phyloP scores from a whole-genome alignment of 2,113 vertebrate species.

The Bos indicus region DNA sequence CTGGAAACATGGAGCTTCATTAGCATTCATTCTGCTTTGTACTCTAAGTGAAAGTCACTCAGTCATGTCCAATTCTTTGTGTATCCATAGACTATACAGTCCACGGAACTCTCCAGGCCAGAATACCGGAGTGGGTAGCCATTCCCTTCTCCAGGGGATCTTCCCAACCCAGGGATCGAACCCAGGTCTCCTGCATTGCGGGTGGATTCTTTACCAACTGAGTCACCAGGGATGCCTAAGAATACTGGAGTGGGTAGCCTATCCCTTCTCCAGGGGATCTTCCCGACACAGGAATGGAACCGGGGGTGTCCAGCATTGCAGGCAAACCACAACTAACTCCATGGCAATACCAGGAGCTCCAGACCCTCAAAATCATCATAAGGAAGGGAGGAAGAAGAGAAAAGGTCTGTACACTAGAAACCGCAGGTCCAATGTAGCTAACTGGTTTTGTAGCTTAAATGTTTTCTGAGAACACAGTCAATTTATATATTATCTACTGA shows the following conservation, averaged over 20 bases:
- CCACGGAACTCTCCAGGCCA: not conserved
- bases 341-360: not conserved
- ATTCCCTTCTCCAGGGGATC: not conserved
- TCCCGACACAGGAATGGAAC: not conserved
- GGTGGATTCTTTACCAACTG: not conserved
- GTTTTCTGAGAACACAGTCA: not conserved
- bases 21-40: not conserved
- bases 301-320: not conserved
- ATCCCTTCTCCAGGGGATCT: not conserved
- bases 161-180: not conserved
- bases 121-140: not conserved
- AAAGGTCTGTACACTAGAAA: not conserved
- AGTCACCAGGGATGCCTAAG: not conserved
- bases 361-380: not conserved
- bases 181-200: not conserved
- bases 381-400: not conserved
- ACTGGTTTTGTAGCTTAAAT: not conserved
- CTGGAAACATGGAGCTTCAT: not conserved
- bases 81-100: not conserved
- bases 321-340: not conserved
- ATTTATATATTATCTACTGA: not conserved
- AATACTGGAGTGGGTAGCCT: not conserved
- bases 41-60: not conserved
- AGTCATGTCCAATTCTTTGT: not conserved
- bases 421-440: not conserved